phyloP scores from a whole-genome alignment of 1,140 invertebrate genomes.

The Diorhabda sublineata region DNA sequence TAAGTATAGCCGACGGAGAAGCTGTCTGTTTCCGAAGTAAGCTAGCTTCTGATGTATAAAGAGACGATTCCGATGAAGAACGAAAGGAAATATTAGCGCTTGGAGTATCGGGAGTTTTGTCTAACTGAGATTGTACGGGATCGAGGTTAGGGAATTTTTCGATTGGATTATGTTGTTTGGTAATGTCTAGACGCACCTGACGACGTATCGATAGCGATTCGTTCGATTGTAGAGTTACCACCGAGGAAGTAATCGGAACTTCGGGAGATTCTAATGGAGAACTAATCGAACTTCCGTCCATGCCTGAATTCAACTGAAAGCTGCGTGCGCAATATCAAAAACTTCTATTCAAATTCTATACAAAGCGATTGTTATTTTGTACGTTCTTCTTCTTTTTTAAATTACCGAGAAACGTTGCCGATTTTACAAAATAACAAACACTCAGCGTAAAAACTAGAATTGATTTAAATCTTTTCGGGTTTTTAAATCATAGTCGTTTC shows the following conservation, averaged over 20 bases:
- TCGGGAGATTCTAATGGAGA: conserved; percentile 69
- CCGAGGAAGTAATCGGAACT: conserved; percentile 57
- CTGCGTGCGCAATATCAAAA: conserved; percentile 36
- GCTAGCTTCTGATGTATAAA: conserved; percentile 54
- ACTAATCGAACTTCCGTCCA: conserved; percentile 56
- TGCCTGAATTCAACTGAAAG: conserved; percentile 44
- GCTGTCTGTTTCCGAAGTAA: conserved; percentile 44
- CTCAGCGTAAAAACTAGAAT: too few relatives aligned
- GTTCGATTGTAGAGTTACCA: conserved; percentile 58
- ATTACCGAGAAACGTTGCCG: too few relatives aligned
- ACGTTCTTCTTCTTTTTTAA: too few relatives aligned
- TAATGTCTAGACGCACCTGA: conserved; percentile 45
- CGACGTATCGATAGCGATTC: conserved; percentile 55
- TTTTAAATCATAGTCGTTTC: too few relatives aligned
- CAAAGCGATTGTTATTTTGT: neutral
- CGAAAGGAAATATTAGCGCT: conserved; percentile 39
- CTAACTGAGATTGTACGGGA: neutral
- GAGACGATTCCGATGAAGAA: conserved; percentile 47
- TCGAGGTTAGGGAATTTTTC: conserved; percentile 3
- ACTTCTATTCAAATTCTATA: conserved; percentile 5
- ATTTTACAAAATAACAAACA: too few relatives aligned
- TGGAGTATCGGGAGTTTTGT: conserved; percentile 37
- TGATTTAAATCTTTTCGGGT: too few relatives aligned
- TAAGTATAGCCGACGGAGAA: conserved; percentile 55
- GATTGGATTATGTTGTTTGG: conserved; percentile 19